Evolutionary conservation across 2,888 invertebrate species (phyloP), one percentile per base, ranked within the genome.

Genomic region (Drosophila helvetica): DNA sequence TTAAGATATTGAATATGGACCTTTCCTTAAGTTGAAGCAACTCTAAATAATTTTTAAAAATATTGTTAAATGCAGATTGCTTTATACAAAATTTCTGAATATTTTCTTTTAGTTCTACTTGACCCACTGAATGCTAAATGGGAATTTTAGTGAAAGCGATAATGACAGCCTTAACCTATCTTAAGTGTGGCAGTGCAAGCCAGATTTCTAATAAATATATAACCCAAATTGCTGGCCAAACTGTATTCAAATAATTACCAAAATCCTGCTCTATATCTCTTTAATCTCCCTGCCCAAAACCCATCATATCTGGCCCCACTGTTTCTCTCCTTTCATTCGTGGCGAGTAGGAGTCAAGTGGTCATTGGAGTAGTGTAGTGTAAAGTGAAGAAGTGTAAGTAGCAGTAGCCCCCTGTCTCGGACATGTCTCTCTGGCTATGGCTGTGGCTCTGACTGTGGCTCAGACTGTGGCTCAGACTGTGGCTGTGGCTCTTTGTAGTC

Each of bases 341-440:
- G 50, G 15, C 15, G 61, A 46, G 78, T 73, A 56, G 80, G 74
- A 57, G 54, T 57, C 60, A 58, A 72, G 63, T 85, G 61, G 66
- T 38, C 47, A 68, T 59, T 83, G 65, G 53, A 65, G 74, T 63
- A 67, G 64, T 58, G 57, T 38, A n/a, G 38, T 30, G 52, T 46
- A 48, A 27, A 27, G 53, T 68, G 69, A 47, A 47, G 46, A 64
- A 68, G 68, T 70, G 54, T 61, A 67, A 69, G 57, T 67, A 60
- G 58, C 80, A 72, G 82, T 81, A 85, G 83, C 82, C 57, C 12
- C 19, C 58, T 50, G 70, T 69, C 38, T 43, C 19, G 15, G 19
- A 42, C 30, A 27, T 67, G 75, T 54, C 46, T 74, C 27, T 38
- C 17, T n/a, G 57, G 46, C 73, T 45, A 1, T 45, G 53, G 22